Base-by-base conservation (phyloP, 2,888 invertebrate genomes). In the Trilocha varians region DNA sequence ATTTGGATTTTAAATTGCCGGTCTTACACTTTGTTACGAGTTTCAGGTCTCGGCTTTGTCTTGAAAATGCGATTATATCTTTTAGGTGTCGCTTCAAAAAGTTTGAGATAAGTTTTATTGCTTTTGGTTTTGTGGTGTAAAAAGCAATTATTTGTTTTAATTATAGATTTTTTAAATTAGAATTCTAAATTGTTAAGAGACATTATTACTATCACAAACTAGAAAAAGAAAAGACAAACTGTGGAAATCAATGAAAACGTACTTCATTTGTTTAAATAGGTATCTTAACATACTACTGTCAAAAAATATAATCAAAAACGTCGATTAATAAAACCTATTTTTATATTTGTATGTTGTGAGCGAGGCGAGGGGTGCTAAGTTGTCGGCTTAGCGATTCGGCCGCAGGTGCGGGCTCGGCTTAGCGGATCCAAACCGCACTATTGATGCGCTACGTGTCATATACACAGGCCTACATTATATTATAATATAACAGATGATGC, bases 1-100 rank as follows among this genome's bases (percentile, higher is more conserved):
- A 66, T 74, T 76, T 68, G 66, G 62, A 55, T 59, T 67, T 69
- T 66, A 71, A 73, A 75, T 77, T 74, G 74, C 63, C 50, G 49
- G 52, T 57, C 59, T 65, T 55, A 55, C 53, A 56, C 53, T 57
- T 53, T 45, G 52, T 58, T 55, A 56, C 55, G 48, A 59, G 50
- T 52, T 57, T 51, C 55, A 37, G 42, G 45, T 50, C 49, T 46
- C 46, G 32, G 46, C 54, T 62, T 68, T 69, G 62, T 66, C 64
- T 61, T 51, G 50, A 48, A 44, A 61, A 63, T 63, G 55, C 59
- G 59, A 69, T 71, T 60, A 56, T 42, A 42, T 46, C 60, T 62
- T 57, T 54, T 44, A 40, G 25, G 25, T 6, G 25, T 25, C 25
- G 11, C 11, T 9, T 9, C 6, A 25, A 25, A 11, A 25, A 25